Base-by-base conservation (phyloP, 2,888 invertebrate genomes). In the Megaustenia siamemsis region DNA sequence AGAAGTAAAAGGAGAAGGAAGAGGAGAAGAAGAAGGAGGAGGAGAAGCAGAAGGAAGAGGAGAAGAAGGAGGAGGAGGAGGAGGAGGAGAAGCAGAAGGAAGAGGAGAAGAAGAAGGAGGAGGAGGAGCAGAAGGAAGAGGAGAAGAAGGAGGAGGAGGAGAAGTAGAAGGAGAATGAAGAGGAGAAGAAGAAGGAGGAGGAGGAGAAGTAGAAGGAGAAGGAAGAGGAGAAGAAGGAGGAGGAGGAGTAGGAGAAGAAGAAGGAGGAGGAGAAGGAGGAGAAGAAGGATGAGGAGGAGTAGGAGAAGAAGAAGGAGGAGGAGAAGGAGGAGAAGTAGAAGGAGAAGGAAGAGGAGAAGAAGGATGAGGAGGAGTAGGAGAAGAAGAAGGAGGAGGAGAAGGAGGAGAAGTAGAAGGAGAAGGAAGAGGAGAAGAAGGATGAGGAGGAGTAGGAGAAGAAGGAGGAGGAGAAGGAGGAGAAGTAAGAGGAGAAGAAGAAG, bases 11-110 rank as follows among this genome's bases (percentile, higher is more conserved):
- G n/a, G n/a, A n/a, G n/a, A n/a, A n/a, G n/a, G n/a, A n/a, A 66
- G 79, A 79, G 66, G n/a, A 21, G 43, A 38, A 66, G 32, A n/a
- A 40, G 43, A 38, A 28, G 40, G 79, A 40, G n/a, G 32, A 63
- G n/a, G 66, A 79, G n/a, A n/a, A n/a, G n/a, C n/a, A n/a, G n/a
- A n/a, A n/a, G n/a, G n/a, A n/a, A n/a, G n/a, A n/a, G n/a, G n/a
- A n/a, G n/a, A n/a, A n/a, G n/a, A 15, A 15, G 49, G 49, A 49
- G 10, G 49, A 15, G 49, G 49, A 49, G 49, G 6, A 10, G 49
- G 49, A 15, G 15, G 10, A 15, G 49, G 49, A 15, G 49, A 15
- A 15, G 49, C 6, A 15, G 6, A 10, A 15, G 49, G 49, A 49
- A 6, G 49, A 15, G 49, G 53, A n/a, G 53, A 45, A 56, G 53